Evolutionary conservation across 2,113 vertebrate species (phyloP), one percentile per base, ranked within the genome.

Genomic region (Tragelaphus scriptus): DNA sequence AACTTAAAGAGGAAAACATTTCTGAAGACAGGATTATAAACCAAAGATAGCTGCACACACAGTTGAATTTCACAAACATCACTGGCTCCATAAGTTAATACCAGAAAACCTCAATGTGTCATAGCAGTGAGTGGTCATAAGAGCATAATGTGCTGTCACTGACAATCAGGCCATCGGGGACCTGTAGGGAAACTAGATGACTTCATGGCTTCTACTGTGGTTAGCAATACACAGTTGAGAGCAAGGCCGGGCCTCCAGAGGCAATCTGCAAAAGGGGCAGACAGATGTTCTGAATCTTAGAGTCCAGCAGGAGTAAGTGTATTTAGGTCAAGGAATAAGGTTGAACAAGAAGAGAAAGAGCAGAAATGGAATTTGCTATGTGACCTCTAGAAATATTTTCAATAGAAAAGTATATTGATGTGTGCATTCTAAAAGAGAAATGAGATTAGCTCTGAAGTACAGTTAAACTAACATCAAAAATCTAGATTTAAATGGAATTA

Each of bases 101-200:
- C 97, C 97, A 98, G 44, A 59, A 6, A 90, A 85, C 89, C 85
- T 90, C 97, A 98, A 80, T 95, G 26, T 85, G 53, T 47, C 90
- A 16, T 13, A 89, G 55, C 79, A 56, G 94, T 97, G 96, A 98
- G 98, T 97, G 97, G 95, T 97, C 98, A 98, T 93, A 98, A 98
- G 98, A 99, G 98, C 98, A 98, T 97, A 97, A 98, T 98, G 97
- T 94, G 44, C 58, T 98, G 98, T 98, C 98, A 96, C 97, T 98
- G 94, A 36, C 97, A 98, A 97, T 97, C 98, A 99, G 96, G 97
- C 94, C 98, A 97, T 95, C 93, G 94, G 65, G 68, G 77, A 90
- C 88, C 94, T 91, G 47, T 47, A 97, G 55, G 56, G 95, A 91
- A 98, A 44, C 81, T 82, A 51, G 96, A 96, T 88, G 92, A 94